These are phyloP conservation scores for Orycteropus afer DNA, from an alignment of 2,113 vertebrate species.

Conservation along the genomic window DNA sequence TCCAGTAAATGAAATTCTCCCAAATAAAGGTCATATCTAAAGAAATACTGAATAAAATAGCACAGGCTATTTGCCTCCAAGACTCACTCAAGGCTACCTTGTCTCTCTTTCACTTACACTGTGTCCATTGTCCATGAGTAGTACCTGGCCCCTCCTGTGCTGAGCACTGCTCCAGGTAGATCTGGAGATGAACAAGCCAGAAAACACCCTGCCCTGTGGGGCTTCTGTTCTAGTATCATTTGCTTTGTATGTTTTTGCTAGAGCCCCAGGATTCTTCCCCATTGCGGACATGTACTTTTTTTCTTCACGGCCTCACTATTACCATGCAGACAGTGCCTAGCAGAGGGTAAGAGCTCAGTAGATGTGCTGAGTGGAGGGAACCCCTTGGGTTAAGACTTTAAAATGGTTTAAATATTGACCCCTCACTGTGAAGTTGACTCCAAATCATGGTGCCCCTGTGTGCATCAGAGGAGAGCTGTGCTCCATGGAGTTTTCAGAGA, in stretches of 20 bases:
- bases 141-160: not conserved
- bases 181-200: not conserved
- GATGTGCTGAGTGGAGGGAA: accelerated
- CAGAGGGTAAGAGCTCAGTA: accelerated
- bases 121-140: accelerated
- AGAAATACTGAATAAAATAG: not conserved
- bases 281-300: not conserved
- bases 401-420: accelerated
- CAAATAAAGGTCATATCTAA: not conserved
- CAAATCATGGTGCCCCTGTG: no score
- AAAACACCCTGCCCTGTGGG: not conserved
- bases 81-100: not conserved
- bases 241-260: not conserved
- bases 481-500: no score
- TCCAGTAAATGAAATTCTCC: not conserved
- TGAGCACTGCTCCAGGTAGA: accelerated
- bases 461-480: no score
- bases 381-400: accelerated
- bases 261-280: not conserved
- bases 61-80: not conserved
- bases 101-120: not conserved
- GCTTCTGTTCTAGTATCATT: not conserved
- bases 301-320: not conserved
- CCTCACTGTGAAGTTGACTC: no score
- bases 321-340: not conserved